These are phyloP conservation scores for Botia kubotai DNA, from an alignment of 2,797 vertebrate species.

Conservation along the genomic window DNA sequence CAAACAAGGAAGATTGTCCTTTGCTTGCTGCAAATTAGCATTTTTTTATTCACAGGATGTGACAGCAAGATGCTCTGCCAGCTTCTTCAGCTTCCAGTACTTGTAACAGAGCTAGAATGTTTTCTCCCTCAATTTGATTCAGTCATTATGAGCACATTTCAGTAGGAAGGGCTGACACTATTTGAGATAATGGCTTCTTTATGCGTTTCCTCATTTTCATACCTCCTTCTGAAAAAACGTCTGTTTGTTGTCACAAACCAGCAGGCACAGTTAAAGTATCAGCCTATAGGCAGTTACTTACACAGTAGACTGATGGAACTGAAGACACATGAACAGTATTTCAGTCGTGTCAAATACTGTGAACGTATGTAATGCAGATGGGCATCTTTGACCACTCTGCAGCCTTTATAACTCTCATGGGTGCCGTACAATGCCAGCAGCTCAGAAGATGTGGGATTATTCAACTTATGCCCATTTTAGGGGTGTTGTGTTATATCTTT, in stretches of 20 bases:
- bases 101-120: slow-evolving; percentile 13
- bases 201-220: not conserved
- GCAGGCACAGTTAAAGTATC: slow-evolving; percentile 24
- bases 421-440: slow-evolving; percentile 9
- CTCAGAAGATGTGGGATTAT: slow-evolving; percentile 29
- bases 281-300: not conserved
- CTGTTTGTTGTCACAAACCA: slow-evolving; percentile 11
- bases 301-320: slow-evolving; percentile 5
- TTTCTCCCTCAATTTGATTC: not conserved
- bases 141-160: slow-evolving; percentile 3
- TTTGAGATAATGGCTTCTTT: slow-evolving; percentile 7
- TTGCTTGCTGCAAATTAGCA: slow-evolving; percentile 27
- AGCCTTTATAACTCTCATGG: not conserved
- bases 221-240: slow-evolving; percentile 2
- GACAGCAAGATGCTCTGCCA: slow-evolving; percentile 12
- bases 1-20: slow-evolving; percentile 25
- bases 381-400: slow-evolving; percentile 2
- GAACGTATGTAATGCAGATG: slow-evolving; percentile 4
- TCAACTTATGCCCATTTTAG: not conserved
- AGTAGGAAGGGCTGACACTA: not conserved
- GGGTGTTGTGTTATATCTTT: no score
- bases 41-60: slow-evolving; percentile 15
- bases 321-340: not conserved
- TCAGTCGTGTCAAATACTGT: slow-evolving; percentile 11
- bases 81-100: slow-evolving; percentile 12